Conservation (phyloP, 2,113 vertebrate species). For the Ochotona curzoniae region DNA sequence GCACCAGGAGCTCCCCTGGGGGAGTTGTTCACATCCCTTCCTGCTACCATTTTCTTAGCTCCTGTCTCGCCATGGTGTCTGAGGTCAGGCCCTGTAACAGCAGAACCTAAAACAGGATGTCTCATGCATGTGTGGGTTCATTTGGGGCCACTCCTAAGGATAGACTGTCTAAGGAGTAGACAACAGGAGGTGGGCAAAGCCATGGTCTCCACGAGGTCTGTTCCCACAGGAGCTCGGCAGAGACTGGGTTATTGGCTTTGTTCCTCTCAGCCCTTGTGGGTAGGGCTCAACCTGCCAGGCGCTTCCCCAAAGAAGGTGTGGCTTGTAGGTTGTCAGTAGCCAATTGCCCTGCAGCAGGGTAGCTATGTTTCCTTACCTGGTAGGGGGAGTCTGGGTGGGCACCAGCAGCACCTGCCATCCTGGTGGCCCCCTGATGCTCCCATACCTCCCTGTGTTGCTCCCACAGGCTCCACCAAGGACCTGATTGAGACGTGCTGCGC, state of each 20-base stretch:
- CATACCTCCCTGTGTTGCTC: not conserved
- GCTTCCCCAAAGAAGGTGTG: too few species aligned
- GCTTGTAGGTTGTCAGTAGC: too few species aligned
- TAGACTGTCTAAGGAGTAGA: not conserved
- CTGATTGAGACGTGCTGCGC: constrained; percentile 93
- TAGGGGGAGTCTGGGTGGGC: too few species aligned
- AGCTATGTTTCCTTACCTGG: too few species aligned
- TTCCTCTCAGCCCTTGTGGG: too few species aligned
- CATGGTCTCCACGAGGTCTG: not conserved
- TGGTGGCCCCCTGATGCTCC: not conserved
- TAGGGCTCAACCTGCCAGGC: too few species aligned
- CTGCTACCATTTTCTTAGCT: not conserved
- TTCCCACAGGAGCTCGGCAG: not conserved
- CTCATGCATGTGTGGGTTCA: not conserved
- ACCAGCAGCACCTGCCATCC: accelerated
- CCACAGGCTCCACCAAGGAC: constrained; percentile 90
- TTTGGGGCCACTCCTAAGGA: not conserved
- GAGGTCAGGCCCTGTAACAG: not conserved
- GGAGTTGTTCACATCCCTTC: not conserved
- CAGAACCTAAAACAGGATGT: not conserved
- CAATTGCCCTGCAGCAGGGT: too few species aligned
- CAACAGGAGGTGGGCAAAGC: not conserved
- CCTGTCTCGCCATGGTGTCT: not conserved
- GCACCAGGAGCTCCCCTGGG: accelerated
- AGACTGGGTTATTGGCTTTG: too few species aligned